Conservation (phyloP, 2,888 invertebrate species). For the Apeira syringaria region DNA sequence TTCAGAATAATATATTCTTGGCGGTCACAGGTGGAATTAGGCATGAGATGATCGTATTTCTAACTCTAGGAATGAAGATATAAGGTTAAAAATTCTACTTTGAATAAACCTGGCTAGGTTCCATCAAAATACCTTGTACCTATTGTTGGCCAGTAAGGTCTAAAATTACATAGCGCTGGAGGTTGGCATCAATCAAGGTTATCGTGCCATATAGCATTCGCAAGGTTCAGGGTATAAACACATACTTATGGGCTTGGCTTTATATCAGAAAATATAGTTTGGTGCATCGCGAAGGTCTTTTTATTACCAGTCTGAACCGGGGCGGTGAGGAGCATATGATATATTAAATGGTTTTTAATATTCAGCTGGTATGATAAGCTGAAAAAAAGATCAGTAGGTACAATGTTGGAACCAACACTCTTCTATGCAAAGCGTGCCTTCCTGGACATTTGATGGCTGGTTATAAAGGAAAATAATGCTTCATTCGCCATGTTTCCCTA, state of each 20-base stretch:
- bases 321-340: too few species aligned
- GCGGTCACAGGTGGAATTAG: neutral
- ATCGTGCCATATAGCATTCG: slow-evolving; percentile 16
- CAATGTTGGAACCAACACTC: too few species aligned
- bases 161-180: neutral
- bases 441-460: too few species aligned
- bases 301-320: too few species aligned
- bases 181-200: slow-evolving; percentile 19
- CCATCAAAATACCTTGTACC: neutral
- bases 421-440: too few species aligned
- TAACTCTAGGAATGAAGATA: neutral
- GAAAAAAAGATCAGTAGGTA: too few species aligned
- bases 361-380: too few species aligned
- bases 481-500: too few species aligned
- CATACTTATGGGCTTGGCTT: neutral
- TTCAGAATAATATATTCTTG: neutral
- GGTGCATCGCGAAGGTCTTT: neutral
- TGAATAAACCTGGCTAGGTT: neutral
- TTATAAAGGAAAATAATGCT: too few species aligned
- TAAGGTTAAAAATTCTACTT: slow-evolving; percentile 1
- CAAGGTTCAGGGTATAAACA: slow-evolving; percentile 9
- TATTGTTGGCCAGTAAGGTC: slow-evolving; percentile 5
- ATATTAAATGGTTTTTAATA: too few species aligned
- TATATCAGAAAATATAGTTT: slow-evolving; percentile 1
- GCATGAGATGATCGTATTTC: neutral